Base-by-base conservation (phyloP, 2,888 invertebrate genomes). In the Autographa pulchrina region DNA sequence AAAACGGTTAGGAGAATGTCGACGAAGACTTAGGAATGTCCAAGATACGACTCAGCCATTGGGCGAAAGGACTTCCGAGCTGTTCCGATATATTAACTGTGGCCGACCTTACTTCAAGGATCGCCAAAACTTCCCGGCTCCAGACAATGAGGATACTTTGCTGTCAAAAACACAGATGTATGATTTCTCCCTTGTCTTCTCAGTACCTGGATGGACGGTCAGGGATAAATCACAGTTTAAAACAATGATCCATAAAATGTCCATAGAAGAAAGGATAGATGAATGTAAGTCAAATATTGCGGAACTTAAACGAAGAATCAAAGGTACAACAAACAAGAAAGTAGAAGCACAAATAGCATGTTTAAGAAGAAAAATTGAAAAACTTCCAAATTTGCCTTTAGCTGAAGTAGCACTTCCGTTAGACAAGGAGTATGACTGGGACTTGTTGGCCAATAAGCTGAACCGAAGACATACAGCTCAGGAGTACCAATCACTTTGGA, bases 401-500 rank as follows among this genome's bases (percentile, higher is more conserved):
- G 85, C 81, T 66, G 86, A 92, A 6, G 56, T 95, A 69, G 93
- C 92, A 35, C 79, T 93, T 35, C 93, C 93, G 0, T 80, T 93
- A 32, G 84, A 92, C 61, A 74, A 93, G 56, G 92, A 96, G 70
- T 96, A 97, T 86, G 96, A 97, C 80, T 97, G 97, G 97, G 90
- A 96, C 35, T 91, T 92, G 68, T 92, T 97, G 65, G 90, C 97
- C 0, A 90, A 90, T 8, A 86, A 87, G 32, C 75, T 96, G 7
- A 94, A 96, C 74, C 90, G 93, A 48, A 96, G 96, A n/a, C 97
- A 97, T 84, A 95, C 96, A 0, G 91, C 96, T 0, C 92, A 94
- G 13, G 97, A 97, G 86, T 98, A 97, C 86, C 92, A 96, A 81
- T 96, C 97, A 0, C 96, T 98, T 87, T 98, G 98, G 98, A 96